Base-by-base conservation (phyloP, 2,888 invertebrate genomes). In the Shargacucullia verbasci region DNA sequence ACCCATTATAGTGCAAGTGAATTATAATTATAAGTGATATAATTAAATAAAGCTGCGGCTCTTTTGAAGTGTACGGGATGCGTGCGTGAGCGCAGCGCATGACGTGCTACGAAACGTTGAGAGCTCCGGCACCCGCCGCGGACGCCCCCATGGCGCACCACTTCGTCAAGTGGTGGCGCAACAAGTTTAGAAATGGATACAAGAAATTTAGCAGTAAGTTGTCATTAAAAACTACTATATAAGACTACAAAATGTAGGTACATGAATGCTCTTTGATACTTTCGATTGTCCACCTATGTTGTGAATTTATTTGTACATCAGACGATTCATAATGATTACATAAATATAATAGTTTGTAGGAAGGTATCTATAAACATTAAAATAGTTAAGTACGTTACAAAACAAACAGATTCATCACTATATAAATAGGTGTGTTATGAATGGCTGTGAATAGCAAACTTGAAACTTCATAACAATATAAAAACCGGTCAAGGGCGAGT, bases 101-200 rank as follows among this genome's bases (percentile, higher is more conserved):
- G 94, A 94, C 94, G 93, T 94, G 94, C 93, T 94, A 94, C 94
- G 94, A 94, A 91, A 92, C 93, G 89, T 85, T 94, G 89, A 93
- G 92, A 92, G 86, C 91, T 90, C 88, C 94, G 93, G 94, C 94
- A 92, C 89, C 93, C 88, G 92, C 90, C 89, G 90, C 89, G 84
- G 92, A 91, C 93, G 93, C 92, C 94, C 95, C 95, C 94, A 96
- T 96, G 96, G 96, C 96, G 92, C 95, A 95, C 94, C 96, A 96
- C 95, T 95, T 96, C 88, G 95, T 96, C 91, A 96, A 96, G 95
- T 96, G 96, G 96, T 96, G 96, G 96, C 96, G 95, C 94, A 95
- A 95, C 91, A 96, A 96, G 94, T 95, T 96, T 94, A 95, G 96
- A 91, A 96, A 95, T 94, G 96, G 96, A 94, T 96, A 96, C 91